Conservation (phyloP, 2,113 vertebrate species). For the Synodontis membranacea region DNA sequence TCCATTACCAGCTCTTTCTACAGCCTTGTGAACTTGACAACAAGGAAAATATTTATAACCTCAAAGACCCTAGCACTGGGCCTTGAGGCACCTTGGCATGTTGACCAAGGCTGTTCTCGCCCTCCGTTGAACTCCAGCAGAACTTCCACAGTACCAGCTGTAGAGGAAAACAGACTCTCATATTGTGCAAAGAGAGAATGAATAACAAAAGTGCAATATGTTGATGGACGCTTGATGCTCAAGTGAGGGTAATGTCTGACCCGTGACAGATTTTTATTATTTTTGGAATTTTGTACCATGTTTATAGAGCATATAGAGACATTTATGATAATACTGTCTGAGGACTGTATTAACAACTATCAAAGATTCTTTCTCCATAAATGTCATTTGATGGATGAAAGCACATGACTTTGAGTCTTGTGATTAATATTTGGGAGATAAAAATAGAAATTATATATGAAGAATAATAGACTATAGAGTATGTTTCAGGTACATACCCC, state of each 20-base stretch:
- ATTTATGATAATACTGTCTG: constrained; percentile 70
- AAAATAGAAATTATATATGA: constrained; percentile 74
- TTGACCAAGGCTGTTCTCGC: constrained; percentile 36
- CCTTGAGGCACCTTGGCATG: constrained; percentile 56
- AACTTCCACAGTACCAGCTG: constrained; percentile 64
- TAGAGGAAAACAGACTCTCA: constrained; percentile 70
- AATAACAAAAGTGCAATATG: constrained; percentile 71
- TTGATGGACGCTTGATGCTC: constrained; percentile 76
- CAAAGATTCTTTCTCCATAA: constrained; percentile 79
- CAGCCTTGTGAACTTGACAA: constrained; percentile 62
- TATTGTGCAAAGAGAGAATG: constrained; percentile 70
- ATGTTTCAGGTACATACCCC: constrained; percentile 72
- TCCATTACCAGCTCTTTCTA: constrained; percentile 59
- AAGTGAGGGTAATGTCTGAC: constrained; percentile 70
- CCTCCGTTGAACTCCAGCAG: constrained; percentile 46
- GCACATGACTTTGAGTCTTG: constrained; percentile 78
- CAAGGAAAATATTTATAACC: constrained; percentile 31
- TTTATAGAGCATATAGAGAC: constrained; percentile 71
- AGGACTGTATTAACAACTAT: constrained; percentile 74
- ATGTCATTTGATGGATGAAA: constrained; percentile 71
- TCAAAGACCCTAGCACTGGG: constrained; percentile 54
- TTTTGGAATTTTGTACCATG: constrained; percentile 73
- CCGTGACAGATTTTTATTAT: constrained; percentile 65
- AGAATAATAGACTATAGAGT: constrained; percentile 78
- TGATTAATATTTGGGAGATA: constrained; percentile 77